phyloP scores from a whole-genome alignment of 2,888 invertebrate genomes.

The Melangyna quadrimaculata region DNA sequence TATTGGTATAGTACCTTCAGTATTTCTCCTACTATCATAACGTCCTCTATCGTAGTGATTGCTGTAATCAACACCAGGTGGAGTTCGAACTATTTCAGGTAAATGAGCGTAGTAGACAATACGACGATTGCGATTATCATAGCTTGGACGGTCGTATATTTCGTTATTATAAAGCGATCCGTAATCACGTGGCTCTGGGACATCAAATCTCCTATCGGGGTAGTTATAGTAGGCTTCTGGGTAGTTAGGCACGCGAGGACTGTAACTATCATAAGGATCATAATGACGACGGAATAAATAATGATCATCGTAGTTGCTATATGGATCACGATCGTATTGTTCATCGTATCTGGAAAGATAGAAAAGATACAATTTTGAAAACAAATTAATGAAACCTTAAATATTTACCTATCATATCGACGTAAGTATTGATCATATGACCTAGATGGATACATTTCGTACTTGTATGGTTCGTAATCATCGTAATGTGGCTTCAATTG shows the following conservation, averaged over 20 bases:
- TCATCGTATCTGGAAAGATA: conserved; percentile 77
- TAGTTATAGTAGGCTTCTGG: conserved; percentile 80
- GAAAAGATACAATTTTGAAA: neutral
- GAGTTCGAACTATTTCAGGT: conserved; percentile 86
- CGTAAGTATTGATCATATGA: conserved; percentile 79
- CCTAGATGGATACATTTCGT: conserved; percentile 78
- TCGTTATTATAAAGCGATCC: conserved; percentile 77
- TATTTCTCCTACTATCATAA: conserved; percentile 68
- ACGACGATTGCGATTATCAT: conserved; percentile 77
- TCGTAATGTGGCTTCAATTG: conserved; percentile 68
- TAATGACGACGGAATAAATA: conserved; percentile 79
- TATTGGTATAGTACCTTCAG: conserved; percentile 37
- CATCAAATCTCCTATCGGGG: conserved; percentile 79
- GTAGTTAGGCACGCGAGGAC: conserved; percentile 78
- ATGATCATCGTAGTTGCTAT: conserved; percentile 78
- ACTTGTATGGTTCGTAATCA: conserved; percentile 73
- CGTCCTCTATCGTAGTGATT: conserved; percentile 75
- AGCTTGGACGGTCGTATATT: conserved; percentile 77
- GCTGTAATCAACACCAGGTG: conserved; percentile 82
- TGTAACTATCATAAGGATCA: conserved; percentile 80
- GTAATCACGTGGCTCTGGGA: conserved; percentile 78
- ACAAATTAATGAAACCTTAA: neutral
- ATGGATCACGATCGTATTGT: conserved; percentile 79
- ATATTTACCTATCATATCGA: conserved; percentile 79
- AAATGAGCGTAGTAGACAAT: conserved; percentile 88